Percentiles rank a stretch among this genome's conserved stretches.
Evolutionary conservation across 2,113 vertebrate species (phyloP).

Genomic region (Gobius niger): DNA sequence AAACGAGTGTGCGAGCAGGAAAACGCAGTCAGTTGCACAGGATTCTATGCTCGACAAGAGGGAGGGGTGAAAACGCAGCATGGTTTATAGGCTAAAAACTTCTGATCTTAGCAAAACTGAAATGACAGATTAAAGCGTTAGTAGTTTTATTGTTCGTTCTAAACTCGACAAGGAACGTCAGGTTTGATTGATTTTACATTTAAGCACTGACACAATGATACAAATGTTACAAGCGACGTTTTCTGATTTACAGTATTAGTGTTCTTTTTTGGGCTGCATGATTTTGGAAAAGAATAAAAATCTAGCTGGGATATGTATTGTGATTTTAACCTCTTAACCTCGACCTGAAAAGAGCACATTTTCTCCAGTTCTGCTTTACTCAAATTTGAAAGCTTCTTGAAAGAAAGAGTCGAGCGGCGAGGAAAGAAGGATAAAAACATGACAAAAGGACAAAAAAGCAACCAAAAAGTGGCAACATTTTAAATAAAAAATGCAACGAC

Average conservation of each 20-base stretch:
- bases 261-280: neutral
- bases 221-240: neutral
- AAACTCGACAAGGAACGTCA: neutral
- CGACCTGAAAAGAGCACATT: no score
- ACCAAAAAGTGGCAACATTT: no score
- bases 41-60: neutral
- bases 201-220: neutral
- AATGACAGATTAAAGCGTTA: neutral
- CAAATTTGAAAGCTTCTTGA: no score
- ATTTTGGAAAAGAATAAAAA: neutral
- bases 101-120: neutral
- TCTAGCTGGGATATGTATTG: no score
- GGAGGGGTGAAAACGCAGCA: no score
- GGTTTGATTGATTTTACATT: neutral
- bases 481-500: no score
- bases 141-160: neutral
- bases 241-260: neutral
- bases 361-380: no score
- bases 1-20: neutral
- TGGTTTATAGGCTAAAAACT: neutral
- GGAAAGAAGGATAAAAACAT: no score
- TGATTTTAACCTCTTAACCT: no score
- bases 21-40: neutral
- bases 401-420: no score
- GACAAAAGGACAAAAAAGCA: no score